Evolutionary conservation across 2,888 invertebrate species (phyloP).

Genomic region (Tyria jacobaeae): DNA sequence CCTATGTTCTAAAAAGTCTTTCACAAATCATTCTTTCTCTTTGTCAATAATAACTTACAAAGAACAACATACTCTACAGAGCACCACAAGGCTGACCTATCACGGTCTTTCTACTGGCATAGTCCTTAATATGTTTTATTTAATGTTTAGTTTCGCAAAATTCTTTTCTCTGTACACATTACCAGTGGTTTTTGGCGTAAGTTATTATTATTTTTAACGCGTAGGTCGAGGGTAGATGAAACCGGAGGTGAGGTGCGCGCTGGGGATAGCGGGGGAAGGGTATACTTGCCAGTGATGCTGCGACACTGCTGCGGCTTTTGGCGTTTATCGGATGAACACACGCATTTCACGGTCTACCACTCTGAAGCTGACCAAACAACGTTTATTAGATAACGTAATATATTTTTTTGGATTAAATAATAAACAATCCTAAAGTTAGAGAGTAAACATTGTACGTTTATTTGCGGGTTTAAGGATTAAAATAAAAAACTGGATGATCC

Average conservation of each 20-base stretch:
- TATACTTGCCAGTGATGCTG: constrained; percentile 41
- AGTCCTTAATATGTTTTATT: too few relatives aligned
- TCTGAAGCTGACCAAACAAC: constrained; percentile 51
- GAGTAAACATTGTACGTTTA: constrained; percentile 7
- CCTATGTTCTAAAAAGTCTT: too few relatives aligned
- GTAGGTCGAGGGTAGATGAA: constrained; percentile 37
- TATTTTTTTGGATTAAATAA: constrained; percentile 12
- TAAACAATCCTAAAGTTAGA: constrained; percentile 25
- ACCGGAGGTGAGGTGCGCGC: constrained; percentile 14
- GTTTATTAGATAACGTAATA: constrained; percentile 34
- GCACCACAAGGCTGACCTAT: too few relatives aligned
- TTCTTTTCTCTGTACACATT: constrained; percentile 41
- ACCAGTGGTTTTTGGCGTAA: constrained; percentile 44
- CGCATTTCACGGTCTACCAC: constrained; percentile 58
- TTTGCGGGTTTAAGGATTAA: background rate
- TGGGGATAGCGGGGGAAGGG: constrained; percentile 12
- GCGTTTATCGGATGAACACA: constrained; percentile 59
- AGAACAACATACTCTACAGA: too few relatives aligned
- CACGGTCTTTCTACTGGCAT: too few relatives aligned
- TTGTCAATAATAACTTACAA: too few relatives aligned
- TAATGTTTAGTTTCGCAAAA: constrained; percentile 28
- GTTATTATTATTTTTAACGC: constrained; percentile 54
- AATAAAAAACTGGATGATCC: background rate
- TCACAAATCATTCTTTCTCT: too few relatives aligned
- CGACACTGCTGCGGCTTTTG: constrained; percentile 54